Percentiles rank a stretch among this genome's conserved stretches.
These are phyloP conservation scores for Ctenosaura bakeri DNA, from an alignment of 2,797 vertebrate species.

Conservation along the genomic window DNA sequence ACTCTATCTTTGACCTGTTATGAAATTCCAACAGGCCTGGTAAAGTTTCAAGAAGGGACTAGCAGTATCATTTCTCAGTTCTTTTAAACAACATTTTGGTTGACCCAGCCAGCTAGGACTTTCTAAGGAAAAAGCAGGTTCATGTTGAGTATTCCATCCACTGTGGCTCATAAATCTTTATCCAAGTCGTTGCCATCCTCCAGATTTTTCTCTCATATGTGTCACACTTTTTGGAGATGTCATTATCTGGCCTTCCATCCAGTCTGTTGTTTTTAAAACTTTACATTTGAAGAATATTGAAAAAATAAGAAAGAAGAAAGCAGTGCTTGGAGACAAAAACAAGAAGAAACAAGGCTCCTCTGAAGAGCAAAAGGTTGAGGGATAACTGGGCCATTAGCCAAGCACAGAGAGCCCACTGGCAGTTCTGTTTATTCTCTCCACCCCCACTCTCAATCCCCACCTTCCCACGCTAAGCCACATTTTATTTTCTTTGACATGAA, in stretches of 20 bases:
- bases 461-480: slow-evolving; percentile 68
- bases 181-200: not conserved
- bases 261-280: not conserved
- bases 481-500: slow-evolving; percentile 76
- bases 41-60: not conserved
- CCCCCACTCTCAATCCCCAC: slow-evolving; percentile 44
- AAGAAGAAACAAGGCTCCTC: slow-evolving; percentile 50
- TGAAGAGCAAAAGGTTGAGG: slow-evolving; percentile 67
- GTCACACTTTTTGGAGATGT: not conserved
- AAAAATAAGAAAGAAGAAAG: not conserved
- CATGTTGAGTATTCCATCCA: not conserved
- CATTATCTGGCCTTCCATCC: not conserved
- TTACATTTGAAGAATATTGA: not conserved
- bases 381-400: slow-evolving; percentile 64
- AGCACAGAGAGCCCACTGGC: slow-evolving; percentile 54
- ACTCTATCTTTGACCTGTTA: not conserved
- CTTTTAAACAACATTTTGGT: not conserved
- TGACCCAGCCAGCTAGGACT: not conserved
- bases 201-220: not conserved
- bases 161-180: not conserved
- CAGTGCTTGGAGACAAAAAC: not conserved
- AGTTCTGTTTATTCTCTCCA: slow-evolving; percentile 65
- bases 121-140: not conserved
- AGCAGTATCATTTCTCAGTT: not conserved
- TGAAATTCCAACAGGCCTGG: not conserved